Evolutionary conservation across 2,797 vertebrate species (phyloP).

Genomic region (Nyctalus aviator): DNA sequence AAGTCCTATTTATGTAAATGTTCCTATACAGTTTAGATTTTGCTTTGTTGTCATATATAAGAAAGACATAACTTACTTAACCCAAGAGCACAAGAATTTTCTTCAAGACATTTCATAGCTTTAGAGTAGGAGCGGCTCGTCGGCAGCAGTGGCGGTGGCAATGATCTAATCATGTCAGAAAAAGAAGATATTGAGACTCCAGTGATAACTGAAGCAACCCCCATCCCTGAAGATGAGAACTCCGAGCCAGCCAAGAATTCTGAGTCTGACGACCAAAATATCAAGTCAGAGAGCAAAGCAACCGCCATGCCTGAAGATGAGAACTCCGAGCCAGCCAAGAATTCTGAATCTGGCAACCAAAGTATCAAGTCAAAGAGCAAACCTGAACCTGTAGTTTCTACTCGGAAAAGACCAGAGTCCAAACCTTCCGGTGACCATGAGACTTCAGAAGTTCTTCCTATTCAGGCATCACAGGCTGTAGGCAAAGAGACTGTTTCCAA

Average conservation of each 20-base stretch:
- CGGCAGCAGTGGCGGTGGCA: too few relatives aligned
- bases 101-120: not conserved
- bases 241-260: conserved; percentile 62
- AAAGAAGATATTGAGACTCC: conserved; percentile 81
- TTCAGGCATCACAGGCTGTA: conserved; percentile 81
- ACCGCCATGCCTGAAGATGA: not conserved
- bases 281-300: conserved; percentile 76
- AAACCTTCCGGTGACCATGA: conserved; percentile 81
- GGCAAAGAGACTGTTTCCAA: conserved; percentile 84
- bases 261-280: conserved; percentile 37
- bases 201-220: conserved; percentile 56
- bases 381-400: conserved; percentile 88
- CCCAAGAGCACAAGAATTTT: not conserved
- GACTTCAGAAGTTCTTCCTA: conserved; percentile 62
- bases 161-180: conserved; percentile 93
- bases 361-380: conserved; percentile 77
- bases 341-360: conserved; percentile 46
- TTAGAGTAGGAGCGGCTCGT: too few relatives aligned
- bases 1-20: not conserved
- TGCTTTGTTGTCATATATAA: not conserved
- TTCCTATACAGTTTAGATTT: not conserved
- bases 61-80: not conserved
- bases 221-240: conserved; percentile 38
- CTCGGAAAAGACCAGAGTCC: conserved; percentile 92
- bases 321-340: conserved; percentile 67